Conservation (phyloP, 1,140 invertebrate species). For the Diachasma alloeum region DNA sequence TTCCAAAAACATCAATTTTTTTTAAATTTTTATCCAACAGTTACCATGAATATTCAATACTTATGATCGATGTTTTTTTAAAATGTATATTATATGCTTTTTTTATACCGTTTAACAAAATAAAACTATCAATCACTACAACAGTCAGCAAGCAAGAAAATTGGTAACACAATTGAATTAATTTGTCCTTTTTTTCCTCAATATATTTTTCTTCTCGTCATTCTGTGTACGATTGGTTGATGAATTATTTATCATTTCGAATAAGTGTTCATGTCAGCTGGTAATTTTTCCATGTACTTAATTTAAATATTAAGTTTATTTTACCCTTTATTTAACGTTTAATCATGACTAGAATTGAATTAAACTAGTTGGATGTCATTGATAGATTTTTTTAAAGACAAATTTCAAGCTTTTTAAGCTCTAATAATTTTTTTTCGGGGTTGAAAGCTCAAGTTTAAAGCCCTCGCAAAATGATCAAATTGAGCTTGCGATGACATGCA, state of each 20-base stretch:
- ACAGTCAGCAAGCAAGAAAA: conserved; percentile 60
- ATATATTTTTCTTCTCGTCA: conserved; percentile 10
- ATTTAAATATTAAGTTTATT: conserved; percentile 3
- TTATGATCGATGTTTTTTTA: conserved; percentile 16
- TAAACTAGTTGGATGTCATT: background rate
- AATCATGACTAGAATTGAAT: conserved; percentile 10
- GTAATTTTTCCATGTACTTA: background rate
- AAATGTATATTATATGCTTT: conserved; percentile 34
- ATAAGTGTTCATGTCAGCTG: background rate
- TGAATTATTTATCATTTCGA: background rate
- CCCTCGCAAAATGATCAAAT: background rate
- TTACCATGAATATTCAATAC: conserved; percentile 6
- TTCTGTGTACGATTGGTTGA: background rate
- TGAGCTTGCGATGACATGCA: no score
- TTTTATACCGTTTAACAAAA: conserved; percentile 53
- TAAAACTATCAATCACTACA: conserved; percentile 63
- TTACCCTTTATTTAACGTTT: conserved; percentile 14
- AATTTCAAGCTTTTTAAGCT: background rate
- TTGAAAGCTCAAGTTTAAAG: background rate
- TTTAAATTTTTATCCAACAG: background rate
- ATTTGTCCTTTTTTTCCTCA: background rate
- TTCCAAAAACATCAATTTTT: background rate
- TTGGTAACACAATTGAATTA: conserved; percentile 46
- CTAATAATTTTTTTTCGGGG: background rate
- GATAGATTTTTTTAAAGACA: background rate